Conservation (phyloP, 2,797 vertebrate species). For the Kryptopterus vitreolus region DNA sequence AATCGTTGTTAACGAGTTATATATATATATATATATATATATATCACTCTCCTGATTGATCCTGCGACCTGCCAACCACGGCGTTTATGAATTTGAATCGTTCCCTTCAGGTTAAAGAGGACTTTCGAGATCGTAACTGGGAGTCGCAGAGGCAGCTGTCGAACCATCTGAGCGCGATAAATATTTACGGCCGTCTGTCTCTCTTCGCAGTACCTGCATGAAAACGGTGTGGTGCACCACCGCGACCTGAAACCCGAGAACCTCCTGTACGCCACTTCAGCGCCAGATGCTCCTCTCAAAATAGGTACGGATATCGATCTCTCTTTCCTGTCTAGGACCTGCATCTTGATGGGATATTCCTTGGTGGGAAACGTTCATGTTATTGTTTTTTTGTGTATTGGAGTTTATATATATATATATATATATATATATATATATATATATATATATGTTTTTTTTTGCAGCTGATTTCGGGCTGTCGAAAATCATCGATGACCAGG, state of each 20-base stretch:
- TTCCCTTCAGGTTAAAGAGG: constrained; percentile 15
- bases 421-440: too few relatives aligned
- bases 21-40: too few relatives aligned
- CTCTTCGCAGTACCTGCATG: constrained; percentile 80
- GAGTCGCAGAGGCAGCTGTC: constrained; percentile 12
- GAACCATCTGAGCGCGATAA: not conserved
- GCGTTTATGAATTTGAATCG: not conserved
- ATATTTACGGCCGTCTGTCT: constrained; percentile 42
- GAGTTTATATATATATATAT: too few relatives aligned
- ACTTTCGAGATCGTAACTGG: not conserved
- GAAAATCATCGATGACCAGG: constrained; percentile 85
- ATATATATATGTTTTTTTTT: too few relatives aligned
- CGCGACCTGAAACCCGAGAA: constrained; percentile 89
- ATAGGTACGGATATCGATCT: constrained; percentile 75
- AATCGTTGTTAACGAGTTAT: too few relatives aligned
- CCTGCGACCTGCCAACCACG: not conserved
- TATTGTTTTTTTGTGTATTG: not conserved
- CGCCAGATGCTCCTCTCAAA: constrained; percentile 85
- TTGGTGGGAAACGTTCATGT: constrained; percentile 9
- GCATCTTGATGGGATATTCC: constrained; percentile 11
- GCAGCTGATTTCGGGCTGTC: constrained; percentile 87
- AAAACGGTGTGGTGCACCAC: constrained; percentile 87
- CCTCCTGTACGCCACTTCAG: constrained; percentile 84
- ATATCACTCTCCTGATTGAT: not conserved
- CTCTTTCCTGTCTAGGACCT: not conserved